Evolutionary conservation across 1,140 invertebrate species (phyloP).

Genomic region (Pinna nobilis): DNA sequence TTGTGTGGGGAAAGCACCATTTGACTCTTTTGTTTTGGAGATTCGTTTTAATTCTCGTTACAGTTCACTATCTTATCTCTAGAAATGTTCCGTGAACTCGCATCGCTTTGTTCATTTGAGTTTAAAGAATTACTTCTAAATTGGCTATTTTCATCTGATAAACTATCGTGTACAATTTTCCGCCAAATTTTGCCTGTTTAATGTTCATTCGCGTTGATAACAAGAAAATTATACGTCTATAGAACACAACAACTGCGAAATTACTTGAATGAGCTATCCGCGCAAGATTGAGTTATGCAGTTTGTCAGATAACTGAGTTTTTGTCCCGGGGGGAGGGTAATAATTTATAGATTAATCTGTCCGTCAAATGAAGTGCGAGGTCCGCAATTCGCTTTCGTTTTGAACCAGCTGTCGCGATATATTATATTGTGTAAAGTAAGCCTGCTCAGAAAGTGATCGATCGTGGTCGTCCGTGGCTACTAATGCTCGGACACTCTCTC

Average conservation of each 20-base stretch:
- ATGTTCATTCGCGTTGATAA: constrained; percentile 12
- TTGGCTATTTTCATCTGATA: constrained; percentile 11
- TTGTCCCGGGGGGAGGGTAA: constrained; percentile 23
- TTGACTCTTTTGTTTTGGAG: not conserved
- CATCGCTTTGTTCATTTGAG: constrained; percentile 11
- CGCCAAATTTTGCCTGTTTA: constrained; percentile 9
- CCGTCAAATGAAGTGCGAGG: constrained; percentile 26
- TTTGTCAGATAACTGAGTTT: constrained; percentile 16
- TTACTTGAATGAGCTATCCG: constrained; percentile 17
- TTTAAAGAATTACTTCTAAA: constrained; percentile 12
- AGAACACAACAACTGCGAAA: constrained; percentile 19
- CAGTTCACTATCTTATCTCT: constrained; percentile 3
- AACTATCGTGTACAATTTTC: constrained; percentile 8
- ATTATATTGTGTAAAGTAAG: no score
- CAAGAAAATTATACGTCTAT: constrained; percentile 29
- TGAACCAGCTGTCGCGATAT: constrained; percentile 28
- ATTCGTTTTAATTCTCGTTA: constrained; percentile 7
- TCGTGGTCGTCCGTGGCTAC: no score
- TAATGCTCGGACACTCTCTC: no score
- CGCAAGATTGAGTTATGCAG: constrained; percentile 1
- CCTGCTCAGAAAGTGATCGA: no score
- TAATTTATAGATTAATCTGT: constrained; percentile 34
- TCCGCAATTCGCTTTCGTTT: constrained; percentile 18
- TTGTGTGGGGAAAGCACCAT: not conserved
- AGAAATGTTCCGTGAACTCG: constrained; percentile 4